phyloP scores from a whole-genome alignment of 2,797 vertebrate species.

The Amazona ochrocephala region DNA sequence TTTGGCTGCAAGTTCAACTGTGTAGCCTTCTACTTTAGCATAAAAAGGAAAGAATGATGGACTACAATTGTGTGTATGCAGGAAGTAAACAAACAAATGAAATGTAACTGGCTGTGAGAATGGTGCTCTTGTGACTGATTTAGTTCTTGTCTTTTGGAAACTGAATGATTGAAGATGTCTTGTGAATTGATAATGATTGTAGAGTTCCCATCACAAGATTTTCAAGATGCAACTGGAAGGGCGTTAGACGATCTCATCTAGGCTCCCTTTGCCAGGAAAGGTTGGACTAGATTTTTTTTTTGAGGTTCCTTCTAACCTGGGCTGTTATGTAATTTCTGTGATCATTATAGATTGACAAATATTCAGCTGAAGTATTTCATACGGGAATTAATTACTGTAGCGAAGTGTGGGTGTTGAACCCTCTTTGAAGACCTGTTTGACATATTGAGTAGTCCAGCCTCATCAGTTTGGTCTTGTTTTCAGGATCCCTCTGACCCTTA shows the following conservation, averaged over 20 bases:
- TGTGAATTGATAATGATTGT: not conserved
- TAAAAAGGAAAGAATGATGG: not conserved
- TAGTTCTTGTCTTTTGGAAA: not conserved
- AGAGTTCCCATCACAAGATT: not conserved
- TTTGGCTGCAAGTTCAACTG: not conserved
- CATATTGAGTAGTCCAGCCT: not conserved
- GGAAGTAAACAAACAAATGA: not conserved
- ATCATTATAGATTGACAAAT: not conserved
- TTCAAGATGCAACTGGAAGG: not conserved
- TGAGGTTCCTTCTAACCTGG: not conserved
- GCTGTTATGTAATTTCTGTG: not conserved
- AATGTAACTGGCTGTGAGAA: not conserved
- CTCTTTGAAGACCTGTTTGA: not conserved
- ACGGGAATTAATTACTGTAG: not conserved
- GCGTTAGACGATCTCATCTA: not conserved
- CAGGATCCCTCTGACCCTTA: not conserved
- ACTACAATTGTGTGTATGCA: not conserved
- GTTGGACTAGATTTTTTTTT: not conserved
- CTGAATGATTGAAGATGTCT: not conserved
- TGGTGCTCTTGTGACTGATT: not conserved
- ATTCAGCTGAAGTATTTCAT: not conserved
- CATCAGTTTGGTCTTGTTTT: not conserved
- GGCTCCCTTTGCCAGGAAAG: not conserved
- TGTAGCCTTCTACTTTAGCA: not conserved
- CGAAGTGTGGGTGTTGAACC: not conserved